Conservation (phyloP, 2,797 vertebrate species). For the Cossypha caffra region DNA sequence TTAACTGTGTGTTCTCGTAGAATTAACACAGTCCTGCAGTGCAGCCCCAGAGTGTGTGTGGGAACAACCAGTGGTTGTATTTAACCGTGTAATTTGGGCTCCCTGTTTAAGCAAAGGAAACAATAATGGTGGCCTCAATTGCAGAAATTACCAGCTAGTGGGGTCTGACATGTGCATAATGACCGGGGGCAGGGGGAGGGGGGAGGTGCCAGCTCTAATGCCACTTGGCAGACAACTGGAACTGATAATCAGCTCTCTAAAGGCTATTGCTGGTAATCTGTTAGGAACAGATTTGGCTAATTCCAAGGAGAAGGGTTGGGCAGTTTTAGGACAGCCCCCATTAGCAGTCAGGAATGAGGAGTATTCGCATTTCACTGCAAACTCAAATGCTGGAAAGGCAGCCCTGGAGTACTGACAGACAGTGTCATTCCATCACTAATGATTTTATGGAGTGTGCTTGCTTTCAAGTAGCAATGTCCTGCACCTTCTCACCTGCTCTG, state of each 20-base stretch:
- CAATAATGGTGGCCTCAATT: conserved; percentile 83
- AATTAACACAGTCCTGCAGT: background rate
- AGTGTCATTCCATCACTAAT: background rate
- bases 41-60: background rate
- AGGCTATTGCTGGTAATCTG: conserved; percentile 58
- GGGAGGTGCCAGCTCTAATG: conserved; percentile 80
- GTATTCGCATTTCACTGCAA: background rate
- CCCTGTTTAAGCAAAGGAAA: conserved; percentile 81
- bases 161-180: conserved; percentile 81
- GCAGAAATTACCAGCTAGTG: conserved; percentile 83
- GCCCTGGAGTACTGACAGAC: background rate
- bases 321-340: background rate
- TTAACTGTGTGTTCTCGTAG: background rate
- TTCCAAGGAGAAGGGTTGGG: conserved; percentile 47
- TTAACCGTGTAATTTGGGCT: conserved; percentile 77
- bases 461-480: background rate
- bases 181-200: conserved; percentile 47
- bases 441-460: background rate
- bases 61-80: conserved; percentile 71
- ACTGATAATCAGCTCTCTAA: conserved; percentile 59
- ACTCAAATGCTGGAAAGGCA: background rate
- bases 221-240: conserved; percentile 72
- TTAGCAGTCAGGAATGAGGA: background rate
- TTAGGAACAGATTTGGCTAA: conserved; percentile 35
- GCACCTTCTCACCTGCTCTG: background rate